Base-by-base conservation (phyloP, 2,888 invertebrate genomes). In the Scaptomyza polygonia region DNA sequence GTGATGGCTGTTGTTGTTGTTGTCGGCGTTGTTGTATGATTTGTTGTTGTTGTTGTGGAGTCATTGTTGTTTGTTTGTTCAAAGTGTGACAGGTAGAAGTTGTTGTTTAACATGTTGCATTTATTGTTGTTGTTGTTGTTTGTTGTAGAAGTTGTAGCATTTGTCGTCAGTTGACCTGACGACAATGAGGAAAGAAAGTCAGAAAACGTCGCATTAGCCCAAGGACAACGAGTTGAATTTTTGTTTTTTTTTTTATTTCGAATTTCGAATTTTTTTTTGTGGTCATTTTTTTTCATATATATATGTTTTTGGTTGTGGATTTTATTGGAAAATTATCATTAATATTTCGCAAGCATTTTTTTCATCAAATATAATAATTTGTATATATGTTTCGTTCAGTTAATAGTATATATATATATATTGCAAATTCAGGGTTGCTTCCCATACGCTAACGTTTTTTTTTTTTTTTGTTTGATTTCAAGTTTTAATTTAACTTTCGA, bases 101-200 rank as follows among this genome's bases (percentile, higher is more conserved):
- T 79, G 75, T 72, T 52, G 66, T 58, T 68, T 49, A 75, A 64
- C 57, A 73, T 77, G 81, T 85, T 76, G 82, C 72, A 67, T 78
- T 76, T 76, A 57, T 79, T 64, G 74, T 81, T 71, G 78, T 76
- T 67, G 76, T 45, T 45, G 73, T 80, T 73, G 70, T 65, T 79
- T 73, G 72, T 89, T 72, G 89, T 81, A 74, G 86, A 86, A 77
- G 84, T 88, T 88, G 90, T 86, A 77, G 90, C 84, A 87, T 89
- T 90, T 90, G 92, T 91, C 92, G 92, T 92, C 92, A 92, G 91
- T 88, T 92, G 90, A 91, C 91, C 92, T 92, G 92, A 92, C 92
- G 92, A 92, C 92, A 92, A 90, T 69, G 83, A 42, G 91, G 90
- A 89, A 90, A 91, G 86, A 91, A 91, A 91, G 89, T 90, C 91